Percentiles rank a stretch among this genome's conserved stretches.
Evolutionary conservation across 2,797 vertebrate genomes (phyloP).

Genomic region (Halcyon badia): DNA sequence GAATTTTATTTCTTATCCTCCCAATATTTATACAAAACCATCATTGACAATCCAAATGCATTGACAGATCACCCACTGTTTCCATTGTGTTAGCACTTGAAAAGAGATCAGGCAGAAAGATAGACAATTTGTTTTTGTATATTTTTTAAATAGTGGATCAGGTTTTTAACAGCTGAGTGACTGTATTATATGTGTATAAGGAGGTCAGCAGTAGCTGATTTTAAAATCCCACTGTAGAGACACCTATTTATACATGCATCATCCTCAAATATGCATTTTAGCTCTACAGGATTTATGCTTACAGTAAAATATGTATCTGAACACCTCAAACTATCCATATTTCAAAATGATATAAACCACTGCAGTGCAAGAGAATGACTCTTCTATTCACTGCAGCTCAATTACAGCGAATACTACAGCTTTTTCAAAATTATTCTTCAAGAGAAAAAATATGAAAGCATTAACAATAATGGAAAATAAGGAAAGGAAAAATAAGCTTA

Average conservation of each 20-base stretch:
- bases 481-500: neutral
- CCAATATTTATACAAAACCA: slow-evolving; percentile 88
- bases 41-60: slow-evolving; percentile 87
- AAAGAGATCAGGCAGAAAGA: slow-evolving; percentile 87
- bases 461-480: neutral
- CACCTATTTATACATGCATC: slow-evolving; percentile 63
- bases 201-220: slow-evolving; percentile 72
- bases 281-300: slow-evolving; percentile 38
- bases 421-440: slow-evolving; percentile 46
- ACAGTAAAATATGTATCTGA: slow-evolving; percentile 50
- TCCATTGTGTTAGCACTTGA: slow-evolving; percentile 84
- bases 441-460: slow-evolving; percentile 36
- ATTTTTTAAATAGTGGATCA: slow-evolving; percentile 83
- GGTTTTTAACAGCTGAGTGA: slow-evolving; percentile 84
- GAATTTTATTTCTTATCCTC: slow-evolving; percentile 87
- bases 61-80: slow-evolving; percentile 87
- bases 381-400: slow-evolving; percentile 56
- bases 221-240: slow-evolving; percentile 70
- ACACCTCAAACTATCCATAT: slow-evolving; percentile 52
- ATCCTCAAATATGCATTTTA: slow-evolving; percentile 72
- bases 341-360: slow-evolving; percentile 64
- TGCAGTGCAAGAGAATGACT: slow-evolving; percentile 48
- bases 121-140: slow-evolving; percentile 86
- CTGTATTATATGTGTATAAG: slow-evolving; percentile 80
- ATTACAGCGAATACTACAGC: slow-evolving; percentile 42